Evolutionary conservation across 2,888 invertebrate genomes (phyloP).

Genomic region (Mythimna pallens): DNA sequence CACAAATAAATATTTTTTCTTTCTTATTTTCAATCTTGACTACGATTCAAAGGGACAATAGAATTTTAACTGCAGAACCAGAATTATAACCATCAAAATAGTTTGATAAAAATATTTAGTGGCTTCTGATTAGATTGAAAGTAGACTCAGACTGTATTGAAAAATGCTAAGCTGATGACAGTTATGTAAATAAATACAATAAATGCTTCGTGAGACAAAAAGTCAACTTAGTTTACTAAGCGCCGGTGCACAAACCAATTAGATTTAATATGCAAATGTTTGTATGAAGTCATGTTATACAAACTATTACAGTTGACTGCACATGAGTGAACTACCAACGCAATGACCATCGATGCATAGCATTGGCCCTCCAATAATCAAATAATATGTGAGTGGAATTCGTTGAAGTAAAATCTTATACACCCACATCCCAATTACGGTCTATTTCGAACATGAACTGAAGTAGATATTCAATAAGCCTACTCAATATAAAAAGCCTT

Average conservation of each 20-base stretch:
- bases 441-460: background rate
- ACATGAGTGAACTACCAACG: background rate
- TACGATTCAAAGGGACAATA: too few species aligned
- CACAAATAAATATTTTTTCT: too few species aligned
- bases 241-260: background rate
- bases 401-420: background rate
- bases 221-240: background rate
- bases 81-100: background rate
- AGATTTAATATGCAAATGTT: background rate
- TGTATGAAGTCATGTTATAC: background rate
- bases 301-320: background rate
- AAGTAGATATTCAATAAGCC: conserved; percentile 5
- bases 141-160: background rate
- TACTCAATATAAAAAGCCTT: conserved; percentile 11
- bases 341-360: background rate
- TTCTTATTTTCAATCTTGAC: too few species aligned
- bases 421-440: background rate
- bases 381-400: background rate
- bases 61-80: too few species aligned
- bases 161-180: background rate
- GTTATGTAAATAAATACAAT: background rate
- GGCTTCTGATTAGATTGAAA: background rate
- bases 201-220: background rate
- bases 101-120: background rate
- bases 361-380: background rate